A percentile compares a stretch with the other conserved stretches of the same genome.
Evolutionary conservation across 2,797 vertebrate species (phyloP).

Genomic region (Mergus octosetaceus): DNA sequence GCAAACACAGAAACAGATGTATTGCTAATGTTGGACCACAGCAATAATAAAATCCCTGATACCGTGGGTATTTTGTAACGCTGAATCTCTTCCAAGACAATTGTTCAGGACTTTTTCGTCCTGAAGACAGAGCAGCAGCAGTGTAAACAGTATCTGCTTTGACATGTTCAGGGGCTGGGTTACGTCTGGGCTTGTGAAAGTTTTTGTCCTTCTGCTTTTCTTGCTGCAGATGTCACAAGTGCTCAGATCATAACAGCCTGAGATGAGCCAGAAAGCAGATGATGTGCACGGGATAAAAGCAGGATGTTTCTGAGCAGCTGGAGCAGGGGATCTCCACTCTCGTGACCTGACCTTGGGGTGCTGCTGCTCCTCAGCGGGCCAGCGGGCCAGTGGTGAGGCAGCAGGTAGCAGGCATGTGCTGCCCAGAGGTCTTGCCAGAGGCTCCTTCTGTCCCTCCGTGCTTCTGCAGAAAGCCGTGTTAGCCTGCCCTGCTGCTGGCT

Average conservation of each 20-base stretch:
- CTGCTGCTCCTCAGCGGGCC: not conserved
- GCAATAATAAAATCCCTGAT: not conserved
- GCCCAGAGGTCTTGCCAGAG: not conserved
- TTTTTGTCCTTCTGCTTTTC: not conserved
- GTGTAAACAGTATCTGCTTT: not conserved
- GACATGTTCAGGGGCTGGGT: not conserved
- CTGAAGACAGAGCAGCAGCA: not conserved
- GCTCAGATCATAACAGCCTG: not conserved
- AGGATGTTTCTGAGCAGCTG: not conserved
- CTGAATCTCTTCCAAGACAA: not conserved
- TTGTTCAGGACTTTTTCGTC: fast-evolving
- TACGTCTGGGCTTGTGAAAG: not conserved
- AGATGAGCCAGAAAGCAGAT: not conserved
- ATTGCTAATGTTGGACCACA: not conserved
- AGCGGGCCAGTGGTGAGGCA: not conserved
- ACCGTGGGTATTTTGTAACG: not conserved
- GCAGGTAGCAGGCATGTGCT: not conserved
- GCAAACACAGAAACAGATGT: not conserved
- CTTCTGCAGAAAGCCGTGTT: not conserved
- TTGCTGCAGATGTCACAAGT: fast-evolving
- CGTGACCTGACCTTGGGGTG: not conserved
- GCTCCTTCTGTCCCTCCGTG: not conserved
- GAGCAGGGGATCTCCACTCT: not conserved
- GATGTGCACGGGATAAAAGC: fast-evolving
- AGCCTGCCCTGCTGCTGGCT: fast-evolving